These are phyloP conservation scores for Chrysodeixis includens DNA, from an alignment of 2,888 invertebrate species.

Conservation along the genomic window DNA sequence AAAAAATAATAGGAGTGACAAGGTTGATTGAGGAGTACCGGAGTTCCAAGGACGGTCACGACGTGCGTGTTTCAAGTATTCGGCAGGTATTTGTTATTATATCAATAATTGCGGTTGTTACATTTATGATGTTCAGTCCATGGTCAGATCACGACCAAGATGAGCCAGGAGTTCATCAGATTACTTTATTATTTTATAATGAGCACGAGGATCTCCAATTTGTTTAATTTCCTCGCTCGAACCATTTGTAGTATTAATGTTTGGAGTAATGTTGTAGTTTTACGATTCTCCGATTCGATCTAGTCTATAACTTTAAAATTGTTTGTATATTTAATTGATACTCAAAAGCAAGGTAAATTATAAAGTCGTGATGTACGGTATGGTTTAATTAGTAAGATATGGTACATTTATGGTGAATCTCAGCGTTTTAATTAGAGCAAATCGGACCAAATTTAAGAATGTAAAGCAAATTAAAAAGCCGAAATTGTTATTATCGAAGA, in stretches of 20 bases:
- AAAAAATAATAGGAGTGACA: conserved; percentile 68
- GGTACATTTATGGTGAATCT: conserved; percentile 26
- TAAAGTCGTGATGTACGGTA: conserved; percentile 43
- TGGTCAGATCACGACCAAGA: conserved; percentile 45
- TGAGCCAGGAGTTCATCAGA: conserved; percentile 40
- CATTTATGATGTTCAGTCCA: conserved; percentile 46
- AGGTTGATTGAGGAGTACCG: conserved; percentile 68
- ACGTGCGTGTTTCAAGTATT: conserved; percentile 75
- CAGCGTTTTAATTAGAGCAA: conserved; percentile 13
- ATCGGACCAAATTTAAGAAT: not conserved
- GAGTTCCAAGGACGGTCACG: conserved; percentile 70
- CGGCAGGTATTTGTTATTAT: conserved; percentile 64
- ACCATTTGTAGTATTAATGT: conserved; percentile 8
- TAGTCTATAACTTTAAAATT: conserved; percentile 28
- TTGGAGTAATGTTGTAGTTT: conserved; percentile 24
- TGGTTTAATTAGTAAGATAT: conserved; percentile 40
- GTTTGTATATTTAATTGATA: conserved; percentile 41
- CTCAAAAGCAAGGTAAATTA: conserved; percentile 47
- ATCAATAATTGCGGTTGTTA: conserved; percentile 52
- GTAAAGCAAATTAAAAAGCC: too few relatives aligned
- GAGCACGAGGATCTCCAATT: conserved; percentile 29
- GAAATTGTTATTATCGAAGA: too few relatives aligned
- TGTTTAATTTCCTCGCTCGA: conserved; percentile 20
- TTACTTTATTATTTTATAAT: conserved; percentile 40
- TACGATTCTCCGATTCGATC: conserved; percentile 32